Conservation (phyloP, 2,888 invertebrate genomes). For the Zhuqinia jingwanae region DNA sequence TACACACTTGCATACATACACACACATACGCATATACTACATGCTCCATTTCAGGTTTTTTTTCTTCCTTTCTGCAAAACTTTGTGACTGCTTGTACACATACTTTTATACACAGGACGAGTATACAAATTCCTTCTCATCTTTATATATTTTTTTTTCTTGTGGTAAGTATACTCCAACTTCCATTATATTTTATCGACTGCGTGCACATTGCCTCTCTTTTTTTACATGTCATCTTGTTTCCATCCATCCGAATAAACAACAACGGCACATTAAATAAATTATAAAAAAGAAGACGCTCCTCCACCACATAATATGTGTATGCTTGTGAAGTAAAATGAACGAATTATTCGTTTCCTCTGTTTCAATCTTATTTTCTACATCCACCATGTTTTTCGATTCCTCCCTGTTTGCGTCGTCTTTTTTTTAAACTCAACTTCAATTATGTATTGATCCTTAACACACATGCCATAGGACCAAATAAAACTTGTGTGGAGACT, state of each 20-base stretch:
- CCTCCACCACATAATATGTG: too few relatives aligned
- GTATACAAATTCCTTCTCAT: not conserved
- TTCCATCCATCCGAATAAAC: constrained; percentile 53
- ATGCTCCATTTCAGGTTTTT: not conserved
- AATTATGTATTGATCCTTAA: not conserved
- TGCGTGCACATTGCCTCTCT: constrained; percentile 24
- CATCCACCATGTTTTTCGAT: not conserved
- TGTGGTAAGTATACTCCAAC: constrained; percentile 14
- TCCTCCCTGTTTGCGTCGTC: not conserved
- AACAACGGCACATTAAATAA: constrained; percentile 32
- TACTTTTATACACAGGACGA: not conserved
- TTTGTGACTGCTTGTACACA: not conserved
- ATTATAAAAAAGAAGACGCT: constrained; percentile 1
- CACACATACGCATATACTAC: not conserved
- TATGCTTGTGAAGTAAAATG: not conserved
- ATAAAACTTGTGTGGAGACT: too few relatives aligned
- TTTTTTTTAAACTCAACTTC: constrained; percentile 21
- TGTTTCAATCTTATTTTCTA: not conserved
- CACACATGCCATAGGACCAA: not conserved
- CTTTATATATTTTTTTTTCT: not conserved
- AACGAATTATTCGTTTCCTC: not conserved
- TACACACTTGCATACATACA: not conserved
- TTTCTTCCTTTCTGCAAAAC: constrained; percentile 3
- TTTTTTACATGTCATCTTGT: constrained; percentile 35
- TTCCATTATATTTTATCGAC: constrained; percentile 46